Percentiles rank a stretch among this genome's conserved stretches.
These are phyloP conservation scores for Catharus ustulatus DNA, from an alignment of 2,797 vertebrate genomes.

Conservation along the genomic window DNA sequence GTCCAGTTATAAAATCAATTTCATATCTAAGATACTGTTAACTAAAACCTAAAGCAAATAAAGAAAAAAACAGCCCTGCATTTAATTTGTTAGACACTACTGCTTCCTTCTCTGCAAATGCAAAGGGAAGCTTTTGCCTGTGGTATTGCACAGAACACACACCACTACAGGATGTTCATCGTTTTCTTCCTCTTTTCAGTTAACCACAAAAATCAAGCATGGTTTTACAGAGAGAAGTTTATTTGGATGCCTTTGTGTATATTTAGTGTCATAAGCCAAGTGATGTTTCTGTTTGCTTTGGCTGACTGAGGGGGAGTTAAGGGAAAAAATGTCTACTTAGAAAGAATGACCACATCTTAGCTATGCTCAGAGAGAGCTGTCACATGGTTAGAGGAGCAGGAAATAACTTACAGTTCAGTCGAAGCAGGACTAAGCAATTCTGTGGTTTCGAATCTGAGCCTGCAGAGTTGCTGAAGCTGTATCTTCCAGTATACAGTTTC, in stretches of 20 bases:
- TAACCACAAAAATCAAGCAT: slow-evolving; percentile 52
- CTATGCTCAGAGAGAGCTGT: background rate
- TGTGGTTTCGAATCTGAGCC: slow-evolving; percentile 41
- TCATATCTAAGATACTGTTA: background rate
- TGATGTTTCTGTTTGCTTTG: slow-evolving; percentile 62
- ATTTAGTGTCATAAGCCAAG: slow-evolving; percentile 46
- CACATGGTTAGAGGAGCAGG: slow-evolving; percentile 43
- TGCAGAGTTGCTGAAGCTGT: slow-evolving; percentile 32
- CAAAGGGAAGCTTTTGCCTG: slow-evolving; percentile 45
- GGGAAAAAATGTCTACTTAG: slow-evolving; percentile 31
- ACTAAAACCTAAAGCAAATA: background rate
- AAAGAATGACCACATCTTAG: slow-evolving; percentile 64
- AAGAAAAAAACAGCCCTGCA: background rate
- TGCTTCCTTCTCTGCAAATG: background rate
- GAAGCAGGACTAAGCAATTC: slow-evolving; percentile 33
- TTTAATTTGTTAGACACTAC: background rate
- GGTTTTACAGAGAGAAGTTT: background rate
- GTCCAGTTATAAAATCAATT: background rate
- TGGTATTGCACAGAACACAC: slow-evolving; percentile 39
- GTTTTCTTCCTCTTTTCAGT: slow-evolving; percentile 48
- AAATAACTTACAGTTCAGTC: slow-evolving; percentile 62
- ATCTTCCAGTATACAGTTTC: slow-evolving; percentile 18
- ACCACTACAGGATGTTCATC: slow-evolving; percentile 51
- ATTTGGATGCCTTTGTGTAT: slow-evolving; percentile 35
- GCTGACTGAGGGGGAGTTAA: slow-evolving; percentile 30